These are phyloP conservation scores for Anoplolepis gracilipes DNA, from an alignment of 1,140 invertebrate species.

Conservation along the genomic window DNA sequence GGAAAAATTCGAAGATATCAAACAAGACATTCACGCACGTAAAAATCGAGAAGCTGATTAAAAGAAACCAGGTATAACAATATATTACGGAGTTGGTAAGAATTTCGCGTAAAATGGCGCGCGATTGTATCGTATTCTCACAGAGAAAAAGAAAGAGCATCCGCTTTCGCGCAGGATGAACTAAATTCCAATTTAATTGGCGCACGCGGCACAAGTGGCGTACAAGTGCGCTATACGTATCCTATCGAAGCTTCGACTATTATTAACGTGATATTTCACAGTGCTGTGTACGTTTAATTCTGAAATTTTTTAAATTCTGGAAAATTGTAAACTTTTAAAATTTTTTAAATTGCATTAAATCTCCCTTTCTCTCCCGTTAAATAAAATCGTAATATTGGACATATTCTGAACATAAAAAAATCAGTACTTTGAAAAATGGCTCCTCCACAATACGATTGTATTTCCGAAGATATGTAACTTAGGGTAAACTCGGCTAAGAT, in stretches of 20 bases:
- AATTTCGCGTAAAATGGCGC: not conserved
- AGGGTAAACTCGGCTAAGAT: too few relatives aligned
- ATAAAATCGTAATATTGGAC: not conserved
- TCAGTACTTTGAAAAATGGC: too few relatives aligned
- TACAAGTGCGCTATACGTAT: not conserved
- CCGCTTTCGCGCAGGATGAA: constrained; percentile 7
- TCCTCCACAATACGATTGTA: too few relatives aligned
- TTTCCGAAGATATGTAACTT: not conserved
- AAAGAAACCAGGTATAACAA: not conserved
- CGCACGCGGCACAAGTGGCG: not conserved
- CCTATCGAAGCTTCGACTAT: not conserved
- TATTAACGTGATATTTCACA: constrained; percentile 39
- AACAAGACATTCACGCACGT: not conserved
- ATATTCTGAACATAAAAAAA: not conserved
- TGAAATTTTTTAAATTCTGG: constrained; percentile 8
- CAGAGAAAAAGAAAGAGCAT: not conserved
- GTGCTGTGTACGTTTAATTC: constrained; percentile 14
- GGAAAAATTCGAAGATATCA: not conserved
- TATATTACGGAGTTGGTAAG: not conserved
- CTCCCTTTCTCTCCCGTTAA: too few relatives aligned
- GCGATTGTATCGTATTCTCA: not conserved
- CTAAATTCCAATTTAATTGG: constrained; percentile 56
- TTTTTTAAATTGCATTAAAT: too few relatives aligned
- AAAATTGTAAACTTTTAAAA: not conserved
- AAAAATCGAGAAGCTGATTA: not conserved